A percentile compares a stretch with the other conserved stretches of the same genome.
phyloP scores from a whole-genome alignment of 2,113 vertebrate species.

The Astur gentilis region DNA sequence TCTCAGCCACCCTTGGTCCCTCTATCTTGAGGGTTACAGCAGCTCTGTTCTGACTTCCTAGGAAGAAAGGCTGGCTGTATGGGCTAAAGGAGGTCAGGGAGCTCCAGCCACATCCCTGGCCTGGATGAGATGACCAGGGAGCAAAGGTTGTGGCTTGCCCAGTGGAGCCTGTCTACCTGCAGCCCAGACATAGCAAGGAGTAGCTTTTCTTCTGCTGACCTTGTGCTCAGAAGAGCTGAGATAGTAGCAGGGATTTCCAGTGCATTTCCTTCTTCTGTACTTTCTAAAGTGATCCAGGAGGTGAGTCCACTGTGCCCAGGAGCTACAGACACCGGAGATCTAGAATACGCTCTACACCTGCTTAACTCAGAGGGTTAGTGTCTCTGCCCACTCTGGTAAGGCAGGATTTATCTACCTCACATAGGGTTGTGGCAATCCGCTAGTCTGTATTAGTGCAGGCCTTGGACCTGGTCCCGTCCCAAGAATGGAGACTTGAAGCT shows the following conservation, averaged over 20 bases:
- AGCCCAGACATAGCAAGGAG: background rate
- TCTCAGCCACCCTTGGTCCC: background rate
- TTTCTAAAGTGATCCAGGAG: background rate
- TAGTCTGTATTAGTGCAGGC: background rate
- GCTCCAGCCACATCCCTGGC: background rate
- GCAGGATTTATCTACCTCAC: background rate
- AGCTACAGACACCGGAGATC: background rate
- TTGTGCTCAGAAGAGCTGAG: background rate
- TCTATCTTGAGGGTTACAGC: background rate
- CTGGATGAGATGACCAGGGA: background rate
- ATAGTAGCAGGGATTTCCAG: background rate
- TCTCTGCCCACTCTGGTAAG: background rate
- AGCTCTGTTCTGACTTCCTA: background rate
- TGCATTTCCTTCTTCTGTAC: background rate
- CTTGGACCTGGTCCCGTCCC: background rate
- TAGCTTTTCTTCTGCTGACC: background rate
- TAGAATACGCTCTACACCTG: background rate
- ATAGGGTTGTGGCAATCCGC: background rate
- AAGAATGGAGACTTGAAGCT: background rate
- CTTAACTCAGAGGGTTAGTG: background rate
- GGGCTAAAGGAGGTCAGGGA: background rate
- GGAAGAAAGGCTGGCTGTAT: background rate
- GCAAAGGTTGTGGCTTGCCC: background rate
- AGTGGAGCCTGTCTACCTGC: background rate
- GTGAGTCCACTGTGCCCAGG: rapidly evolving